Evolutionary conservation across 2,888 invertebrate genomes (phyloP).

Genomic region (Saturnia japonica): DNA sequence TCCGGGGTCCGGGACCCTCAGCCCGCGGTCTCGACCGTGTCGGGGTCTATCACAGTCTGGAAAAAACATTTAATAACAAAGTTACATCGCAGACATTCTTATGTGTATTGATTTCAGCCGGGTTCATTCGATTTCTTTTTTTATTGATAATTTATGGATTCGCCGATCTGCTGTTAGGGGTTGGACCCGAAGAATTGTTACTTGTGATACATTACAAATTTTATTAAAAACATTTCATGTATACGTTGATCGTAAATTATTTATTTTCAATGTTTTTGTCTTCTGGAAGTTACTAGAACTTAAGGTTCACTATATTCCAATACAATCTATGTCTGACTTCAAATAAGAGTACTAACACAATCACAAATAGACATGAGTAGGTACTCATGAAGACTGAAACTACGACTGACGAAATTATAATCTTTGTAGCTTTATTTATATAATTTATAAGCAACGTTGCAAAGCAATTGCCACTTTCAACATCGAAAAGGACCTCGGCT

Average conservation of each 20-base stretch:
- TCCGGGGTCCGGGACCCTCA: not conserved
- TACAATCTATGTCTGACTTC: not conserved
- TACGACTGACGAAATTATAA: too few species aligned
- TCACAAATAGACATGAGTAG: too few species aligned
- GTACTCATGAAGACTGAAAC: too few species aligned
- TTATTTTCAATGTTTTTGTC: not conserved
- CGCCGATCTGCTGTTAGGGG: not conserved
- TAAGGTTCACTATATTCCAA: not conserved
- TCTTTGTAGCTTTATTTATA: too few species aligned
- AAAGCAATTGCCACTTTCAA: too few species aligned
- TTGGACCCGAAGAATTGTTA: not conserved
- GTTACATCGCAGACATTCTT: slow-evolving; percentile 6
- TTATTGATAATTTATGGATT: not conserved
- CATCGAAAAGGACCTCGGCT: too few species aligned
- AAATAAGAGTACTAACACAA: too few species aligned
- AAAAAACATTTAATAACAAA: not conserved
- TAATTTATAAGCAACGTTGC: too few species aligned
- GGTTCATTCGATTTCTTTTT: not conserved
- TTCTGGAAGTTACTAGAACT: not conserved
- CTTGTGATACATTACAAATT: not conserved
- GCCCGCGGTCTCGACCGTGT: not conserved
- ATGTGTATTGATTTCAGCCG: not conserved
- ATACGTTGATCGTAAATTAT: not conserved
- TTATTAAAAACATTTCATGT: not conserved
- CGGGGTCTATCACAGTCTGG: not conserved